Evolutionary conservation across 2,888 invertebrate genomes (phyloP).

Genomic region (Chrysotoxum bicinctum): DNA sequence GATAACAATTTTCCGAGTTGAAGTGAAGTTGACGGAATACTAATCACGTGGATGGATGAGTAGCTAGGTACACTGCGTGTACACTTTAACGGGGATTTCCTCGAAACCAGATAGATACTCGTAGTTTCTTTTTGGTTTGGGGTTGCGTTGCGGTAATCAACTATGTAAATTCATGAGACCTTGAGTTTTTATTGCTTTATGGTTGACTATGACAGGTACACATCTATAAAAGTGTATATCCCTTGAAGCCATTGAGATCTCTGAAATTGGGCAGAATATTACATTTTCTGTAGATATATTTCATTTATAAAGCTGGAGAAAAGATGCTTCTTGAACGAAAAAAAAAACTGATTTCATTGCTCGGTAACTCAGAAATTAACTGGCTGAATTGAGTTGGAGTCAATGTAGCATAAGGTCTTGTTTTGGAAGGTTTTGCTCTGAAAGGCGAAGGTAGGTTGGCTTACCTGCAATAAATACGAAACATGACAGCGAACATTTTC

Average conservation of each 20-base stretch:
- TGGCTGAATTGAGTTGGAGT: slow-evolving; percentile 11
- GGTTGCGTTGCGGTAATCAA: slow-evolving; percentile 34
- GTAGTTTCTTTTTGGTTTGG: slow-evolving; percentile 15
- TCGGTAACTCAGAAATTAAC: slow-evolving; percentile 25
- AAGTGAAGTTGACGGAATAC: slow-evolving; percentile 62
- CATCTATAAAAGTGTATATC: background rate
- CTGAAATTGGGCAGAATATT: background rate
- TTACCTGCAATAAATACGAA: background rate
- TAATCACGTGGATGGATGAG: slow-evolving; percentile 54
- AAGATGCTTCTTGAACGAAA: background rate
- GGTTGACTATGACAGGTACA: slow-evolving; percentile 9
- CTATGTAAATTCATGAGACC: slow-evolving; percentile 59
- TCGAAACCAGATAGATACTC: slow-evolving; percentile 49
- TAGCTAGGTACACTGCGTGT: background rate
- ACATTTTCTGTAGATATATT: slow-evolving; percentile 9
- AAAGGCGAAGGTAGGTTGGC: background rate
- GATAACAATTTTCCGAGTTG: slow-evolving; percentile 60
- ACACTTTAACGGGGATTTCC: slow-evolving; percentile 54
- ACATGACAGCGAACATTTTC: slow-evolving; percentile 8
- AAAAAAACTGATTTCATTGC: slow-evolving; percentile 16
- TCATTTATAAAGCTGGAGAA: background rate
- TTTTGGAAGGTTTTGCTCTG: background rate
- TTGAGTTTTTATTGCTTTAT: slow-evolving; percentile 52
- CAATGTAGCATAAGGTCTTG: slow-evolving; percentile 8
- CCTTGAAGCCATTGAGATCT: background rate